phyloP scores from a whole-genome alignment of 1,140 invertebrate genomes.

The Drosophila nasuta region DNA sequence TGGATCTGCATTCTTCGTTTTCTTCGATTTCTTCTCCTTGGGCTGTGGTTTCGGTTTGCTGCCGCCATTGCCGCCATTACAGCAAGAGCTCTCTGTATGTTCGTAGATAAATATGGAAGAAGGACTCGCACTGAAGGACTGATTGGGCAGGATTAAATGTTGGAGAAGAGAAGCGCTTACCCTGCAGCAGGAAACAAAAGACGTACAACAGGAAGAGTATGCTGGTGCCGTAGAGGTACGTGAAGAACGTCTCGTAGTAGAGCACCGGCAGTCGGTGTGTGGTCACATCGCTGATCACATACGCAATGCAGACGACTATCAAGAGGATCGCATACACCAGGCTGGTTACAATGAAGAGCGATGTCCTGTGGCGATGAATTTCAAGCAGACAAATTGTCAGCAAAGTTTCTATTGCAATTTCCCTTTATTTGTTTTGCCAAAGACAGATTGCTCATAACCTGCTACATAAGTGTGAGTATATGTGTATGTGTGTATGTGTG shows the following conservation, averaged over 20 bases:
- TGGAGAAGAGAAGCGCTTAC: constrained; percentile 68
- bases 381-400: not conserved
- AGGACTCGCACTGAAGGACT: too few relatives aligned
- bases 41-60: constrained; percentile 88
- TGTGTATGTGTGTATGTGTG: constrained; percentile 3
- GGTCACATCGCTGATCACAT: constrained; percentile 96
- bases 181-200: constrained; percentile 97
- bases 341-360: constrained; percentile 96
- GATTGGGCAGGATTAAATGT: not conserved
- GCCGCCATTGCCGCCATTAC: constrained; percentile 86
- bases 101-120: not conserved
- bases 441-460: not conserved
- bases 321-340: constrained; percentile 97
- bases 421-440: too few relatives aligned
- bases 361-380: constrained; percentile 89
- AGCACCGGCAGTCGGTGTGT: constrained; percentile 95
- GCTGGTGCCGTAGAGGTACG: constrained; percentile 97
- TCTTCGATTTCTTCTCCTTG: constrained; percentile 91
- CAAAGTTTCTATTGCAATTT: not conserved
- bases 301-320: constrained; percentile 95
- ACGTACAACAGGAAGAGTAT: constrained; percentile 98
- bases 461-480: not conserved
- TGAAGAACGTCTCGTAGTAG: constrained; percentile 98
- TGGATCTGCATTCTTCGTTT: constrained; percentile 87
- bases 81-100: constrained; percentile 91